phyloP scores from a whole-genome alignment of 2,113 vertebrate species.

The Ictidomys tridecemlineatus region DNA sequence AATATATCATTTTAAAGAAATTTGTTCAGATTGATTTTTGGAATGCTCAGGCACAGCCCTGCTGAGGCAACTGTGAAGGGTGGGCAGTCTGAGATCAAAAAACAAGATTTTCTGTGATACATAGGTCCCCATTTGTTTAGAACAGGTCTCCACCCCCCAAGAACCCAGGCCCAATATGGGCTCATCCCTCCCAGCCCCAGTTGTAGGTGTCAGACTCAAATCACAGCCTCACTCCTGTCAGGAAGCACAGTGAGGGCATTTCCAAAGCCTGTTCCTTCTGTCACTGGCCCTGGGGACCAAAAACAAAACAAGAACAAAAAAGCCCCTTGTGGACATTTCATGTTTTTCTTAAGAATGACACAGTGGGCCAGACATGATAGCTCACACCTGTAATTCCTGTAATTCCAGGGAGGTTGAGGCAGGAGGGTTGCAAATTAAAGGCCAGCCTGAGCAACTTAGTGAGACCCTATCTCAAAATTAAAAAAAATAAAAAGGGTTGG shows the following conservation, averaged over 20 bases:
- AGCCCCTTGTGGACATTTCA: too few species aligned
- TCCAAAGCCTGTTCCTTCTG: background rate
- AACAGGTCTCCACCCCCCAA: background rate
- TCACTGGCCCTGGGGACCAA: background rate
- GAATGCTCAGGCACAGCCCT: background rate
- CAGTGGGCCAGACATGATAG: background rate
- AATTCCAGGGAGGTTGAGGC: background rate
- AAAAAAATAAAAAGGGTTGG: too few species aligned
- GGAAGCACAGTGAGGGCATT: background rate
- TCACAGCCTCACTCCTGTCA: background rate
- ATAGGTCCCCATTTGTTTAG: background rate
- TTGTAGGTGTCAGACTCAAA: background rate
- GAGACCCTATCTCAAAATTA: too few species aligned
- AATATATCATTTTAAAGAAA: background rate
- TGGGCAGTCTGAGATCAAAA: background rate
- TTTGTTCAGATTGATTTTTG: background rate
- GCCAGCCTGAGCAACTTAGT: background rate
- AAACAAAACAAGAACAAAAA: background rate
- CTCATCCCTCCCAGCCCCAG: background rate
- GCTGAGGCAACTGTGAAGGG: background rate
- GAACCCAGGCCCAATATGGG: background rate
- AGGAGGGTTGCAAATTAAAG: background rate
- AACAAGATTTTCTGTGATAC: background rate
- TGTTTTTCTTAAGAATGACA: background rate
- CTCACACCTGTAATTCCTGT: background rate